Percentiles rank a stretch among this genome's conserved stretches.
Evolutionary conservation across 2,888 invertebrate genomes (phyloP).

Genomic region (Trichacis sp.): DNA sequence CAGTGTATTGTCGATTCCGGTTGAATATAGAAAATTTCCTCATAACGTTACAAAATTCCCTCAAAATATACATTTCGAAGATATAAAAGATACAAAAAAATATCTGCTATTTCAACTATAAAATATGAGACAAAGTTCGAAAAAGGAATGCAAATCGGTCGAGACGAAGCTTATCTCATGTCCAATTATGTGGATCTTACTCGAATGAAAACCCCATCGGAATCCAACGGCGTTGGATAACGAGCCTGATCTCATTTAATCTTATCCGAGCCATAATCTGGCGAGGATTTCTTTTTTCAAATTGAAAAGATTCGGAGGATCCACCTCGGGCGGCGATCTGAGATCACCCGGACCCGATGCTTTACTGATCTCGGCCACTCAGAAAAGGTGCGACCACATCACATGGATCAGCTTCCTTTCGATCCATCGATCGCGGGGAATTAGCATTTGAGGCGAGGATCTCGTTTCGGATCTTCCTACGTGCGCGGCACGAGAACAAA

Average conservation of each 20-base stretch:
- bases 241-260: slow-evolving; percentile 27
- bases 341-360: slow-evolving; percentile 27
- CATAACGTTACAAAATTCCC: too few species aligned
- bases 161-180: not conserved
- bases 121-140: too few species aligned
- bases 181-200: slow-evolving; percentile 19
- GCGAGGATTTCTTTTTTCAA: slow-evolving; percentile 42
- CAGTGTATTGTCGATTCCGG: too few species aligned
- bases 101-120: too few species aligned
- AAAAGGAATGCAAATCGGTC: not conserved
- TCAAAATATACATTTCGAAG: too few species aligned
- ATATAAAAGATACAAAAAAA: too few species aligned
- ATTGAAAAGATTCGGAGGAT: slow-evolving; percentile 47
- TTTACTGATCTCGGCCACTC: slow-evolving; percentile 18
- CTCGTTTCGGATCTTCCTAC: slow-evolving; percentile 40
- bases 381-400: slow-evolving; percentile 14
- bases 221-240: slow-evolving; percentile 7
- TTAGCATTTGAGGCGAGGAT: slow-evolving; percentile 61
- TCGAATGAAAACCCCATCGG: slow-evolving; percentile 5
- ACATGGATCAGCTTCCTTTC: slow-evolving; percentile 37
- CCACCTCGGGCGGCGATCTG: slow-evolving; percentile 44
- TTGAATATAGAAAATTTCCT: too few species aligned
- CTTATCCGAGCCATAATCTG: slow-evolving; percentile 23
- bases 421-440: slow-evolving; percentile 51
- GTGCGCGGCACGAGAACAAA: slow-evolving; percentile 9